Evolutionary conservation across 2,888 invertebrate genomes (phyloP), one percentile per base, ranked within the genome.

Genomic region (Campopleginae sp.): DNA sequence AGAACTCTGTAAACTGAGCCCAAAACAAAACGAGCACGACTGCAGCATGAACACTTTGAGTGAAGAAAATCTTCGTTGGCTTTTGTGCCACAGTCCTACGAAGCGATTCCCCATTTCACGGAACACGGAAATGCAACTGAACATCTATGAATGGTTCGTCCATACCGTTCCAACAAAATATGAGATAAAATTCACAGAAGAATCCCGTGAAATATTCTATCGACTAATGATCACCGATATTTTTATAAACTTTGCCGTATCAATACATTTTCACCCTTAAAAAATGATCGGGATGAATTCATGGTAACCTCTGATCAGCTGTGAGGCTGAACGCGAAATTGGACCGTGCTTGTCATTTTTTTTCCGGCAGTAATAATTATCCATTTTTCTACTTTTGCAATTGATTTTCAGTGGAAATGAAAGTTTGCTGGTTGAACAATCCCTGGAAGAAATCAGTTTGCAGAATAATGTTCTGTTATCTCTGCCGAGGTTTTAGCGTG

Each of bases 1-100:
- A 31, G 17, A 48, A 48, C n/a, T 70, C n/a, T 5, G 14, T 31
- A 70, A 48, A 70, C n/a, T 51, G 5, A 70, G 70, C 70, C n/a
- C 17, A 70, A 31, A 70, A 31, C n/a, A 33, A 33, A 10, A 5
- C 3, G n/a, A 17, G 7, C n/a, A 33, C 46, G 27, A 14, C 27
- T 48, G 2, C n/a, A 8, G 31, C 31, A 27, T 48, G n/a, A 48
- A 48, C 31, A 27, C 8, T 17, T 19, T 23, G 17, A 17, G 3
- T n/a, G 31, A 7, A 23, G 14, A 6, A 46, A 23, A 27, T 23
- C 14, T 46, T 42, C 44, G 12, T 46, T 7, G 17, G 33, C n/a
- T 12, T 23, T 19, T 68, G 31, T n/a, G 19, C 31, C 27, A n/a
- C 10, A 44, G 44, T 78, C 33, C 31, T 58, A 23, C 44, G 14